These are phyloP conservation scores for Galeopterus variegatus DNA, from an alignment of 2,113 vertebrate genomes.

Conservation along the genomic window DNA sequence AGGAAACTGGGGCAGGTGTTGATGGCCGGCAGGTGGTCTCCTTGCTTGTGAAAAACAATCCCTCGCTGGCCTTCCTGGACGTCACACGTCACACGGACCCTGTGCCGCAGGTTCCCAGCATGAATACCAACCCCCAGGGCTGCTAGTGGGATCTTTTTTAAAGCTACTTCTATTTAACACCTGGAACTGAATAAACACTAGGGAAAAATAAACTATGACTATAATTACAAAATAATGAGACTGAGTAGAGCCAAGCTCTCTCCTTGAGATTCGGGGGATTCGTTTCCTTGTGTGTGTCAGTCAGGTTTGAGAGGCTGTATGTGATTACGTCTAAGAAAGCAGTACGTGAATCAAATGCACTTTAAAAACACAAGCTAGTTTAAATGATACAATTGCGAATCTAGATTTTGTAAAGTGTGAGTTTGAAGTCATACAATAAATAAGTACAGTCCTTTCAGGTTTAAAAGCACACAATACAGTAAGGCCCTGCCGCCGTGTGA, in stretches of 20 bases:
- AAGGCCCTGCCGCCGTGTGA: accelerated
- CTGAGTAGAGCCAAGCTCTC: accelerated
- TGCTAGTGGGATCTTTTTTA: accelerated
- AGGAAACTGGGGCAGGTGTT: not conserved
- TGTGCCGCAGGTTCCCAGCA: accelerated
- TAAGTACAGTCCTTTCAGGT: not conserved
- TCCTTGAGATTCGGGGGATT: not conserved
- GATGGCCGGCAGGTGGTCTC: not conserved
- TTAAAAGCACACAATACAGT: too few species aligned
- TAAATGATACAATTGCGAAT: not conserved
- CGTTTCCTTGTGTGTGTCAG: accelerated
- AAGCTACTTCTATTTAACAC: not conserved
- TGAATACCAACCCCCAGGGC: not conserved
- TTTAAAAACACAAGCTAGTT: not conserved
- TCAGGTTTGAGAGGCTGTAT: too few species aligned
- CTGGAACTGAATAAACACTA: not conserved
- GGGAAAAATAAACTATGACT: too few species aligned
- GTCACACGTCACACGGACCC: accelerated
- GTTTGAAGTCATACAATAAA: not conserved
- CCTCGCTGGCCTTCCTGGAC: too few species aligned
- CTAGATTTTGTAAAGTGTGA: not conserved
- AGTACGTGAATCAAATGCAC: not conserved
- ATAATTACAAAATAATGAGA: not conserved
- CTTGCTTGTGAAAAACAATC: not conserved
- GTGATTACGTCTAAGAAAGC: not conserved